Evolutionary conservation across 2,113 vertebrate species (phyloP), one percentile per base, ranked within the genome.

Genomic region (Passer domesticus): DNA sequence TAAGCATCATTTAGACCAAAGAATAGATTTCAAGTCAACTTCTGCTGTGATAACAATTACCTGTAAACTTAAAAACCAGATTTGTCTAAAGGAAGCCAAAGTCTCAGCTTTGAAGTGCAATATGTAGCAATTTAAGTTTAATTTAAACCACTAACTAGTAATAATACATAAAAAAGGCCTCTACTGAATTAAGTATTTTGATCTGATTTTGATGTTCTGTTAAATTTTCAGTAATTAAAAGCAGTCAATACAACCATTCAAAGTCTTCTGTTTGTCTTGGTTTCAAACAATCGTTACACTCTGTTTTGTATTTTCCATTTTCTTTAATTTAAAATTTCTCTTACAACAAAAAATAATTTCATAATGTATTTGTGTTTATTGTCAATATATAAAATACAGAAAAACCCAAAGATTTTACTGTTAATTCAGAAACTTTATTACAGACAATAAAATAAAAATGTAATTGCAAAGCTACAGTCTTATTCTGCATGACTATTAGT

Each of bases 11-110:
- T 97, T 98, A 95, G 93, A 97, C 95, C 74, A 97, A 97, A 96
- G 92, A 97, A 97, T 78, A 96, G 92, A 97, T 97, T 98, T 98
- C 86, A 96, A 96, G 95, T 97, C 96, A 97, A 92, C 94, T 98
- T 98, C 94, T 19, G 60, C 93, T 96, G 95, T 96, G 96, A 97
- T 97, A 98, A 97, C 92, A 96, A 96, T 41, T 97, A 97, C 93
- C 94, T 98, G 77, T 96, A 97, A 97, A 95, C 92, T 97, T 86
- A 95, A 97, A 88, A 96, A 90, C 1, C 39, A 90, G 80, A 66
- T 94, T 97, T 79, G 25, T 96, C 58, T 89, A 89, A 69, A 93
- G n/a, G 49, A 97, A 95, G 69, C 95, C 52, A 91, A 78, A 92
- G 43, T 91, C 93, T 83, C 56, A 84, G 87, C 41, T 86, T 76